Percentiles rank a stretch among this genome's conserved stretches.
These are phyloP conservation scores for Geopemphigus sp. DNA, from an alignment of 1,140 invertebrate genomes.

Conservation along the genomic window DNA sequence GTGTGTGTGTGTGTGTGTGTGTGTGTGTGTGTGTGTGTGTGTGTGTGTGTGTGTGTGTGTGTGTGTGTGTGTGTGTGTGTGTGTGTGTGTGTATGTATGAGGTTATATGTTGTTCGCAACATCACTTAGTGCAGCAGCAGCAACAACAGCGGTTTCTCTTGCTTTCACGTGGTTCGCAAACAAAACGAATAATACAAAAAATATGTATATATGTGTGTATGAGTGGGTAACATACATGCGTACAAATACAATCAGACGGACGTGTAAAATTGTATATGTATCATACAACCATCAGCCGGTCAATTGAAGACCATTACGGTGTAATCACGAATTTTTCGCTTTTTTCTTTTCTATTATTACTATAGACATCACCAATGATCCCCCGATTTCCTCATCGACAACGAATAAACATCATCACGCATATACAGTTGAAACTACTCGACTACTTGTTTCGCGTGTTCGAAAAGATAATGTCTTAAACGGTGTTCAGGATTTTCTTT, in stretches of 20 bases:
- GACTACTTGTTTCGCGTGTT: neutral
- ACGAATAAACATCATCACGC: neutral
- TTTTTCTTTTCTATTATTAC: neutral
- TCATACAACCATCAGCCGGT: neutral
- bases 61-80: too few species aligned
- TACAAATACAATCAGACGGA: neutral
- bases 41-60: too few species aligned
- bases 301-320: neutral
- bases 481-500: too few species aligned
- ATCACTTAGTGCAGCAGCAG: neutral
- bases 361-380: neutral
- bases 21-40: too few species aligned
- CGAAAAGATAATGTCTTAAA: neutral
- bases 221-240: neutral
- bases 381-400: neutral
- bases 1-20: too few species aligned
- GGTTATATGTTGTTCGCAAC: too few species aligned
- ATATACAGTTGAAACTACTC: neutral
- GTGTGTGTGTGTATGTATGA: too few species aligned
- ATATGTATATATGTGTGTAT: neutral
- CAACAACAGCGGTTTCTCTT: conserved; percentile 1
- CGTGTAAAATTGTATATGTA: neutral
- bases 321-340: neutral
- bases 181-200: conserved; percentile 12
- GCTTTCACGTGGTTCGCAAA: conserved; percentile 20